Evolutionary conservation across 37 sponge, comb jelly and placozoan genomes (phyloP).

Genomic region (Cliona cf. orientalis): DNA sequence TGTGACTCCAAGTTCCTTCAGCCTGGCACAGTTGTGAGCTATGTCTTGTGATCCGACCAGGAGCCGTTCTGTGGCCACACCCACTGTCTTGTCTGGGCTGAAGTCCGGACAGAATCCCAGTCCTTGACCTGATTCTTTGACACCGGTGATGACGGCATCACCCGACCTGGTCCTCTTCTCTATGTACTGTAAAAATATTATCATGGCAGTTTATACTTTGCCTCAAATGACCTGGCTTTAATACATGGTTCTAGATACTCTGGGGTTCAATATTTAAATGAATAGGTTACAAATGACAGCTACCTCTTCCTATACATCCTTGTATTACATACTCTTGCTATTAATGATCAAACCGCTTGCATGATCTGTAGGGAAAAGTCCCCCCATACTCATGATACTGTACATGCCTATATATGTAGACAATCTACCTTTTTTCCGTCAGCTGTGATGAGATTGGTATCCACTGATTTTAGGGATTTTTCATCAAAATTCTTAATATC

Average conservation of each 20-base stretch:
- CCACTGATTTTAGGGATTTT: no score
- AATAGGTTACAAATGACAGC: background rate
- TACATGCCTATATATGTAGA: no score
- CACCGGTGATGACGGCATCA: conserved; percentile 10
- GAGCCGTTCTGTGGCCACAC: conserved; percentile 62
- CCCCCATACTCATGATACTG: no score
- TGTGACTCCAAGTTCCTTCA: conserved; percentile 61
- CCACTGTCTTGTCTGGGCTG: conserved; percentile 58
- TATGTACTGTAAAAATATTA: no score
- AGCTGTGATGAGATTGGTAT: no score
- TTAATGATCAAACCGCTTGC: background rate
- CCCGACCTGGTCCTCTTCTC: conserved; percentile 34
- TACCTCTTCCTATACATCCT: conserved; percentile 5
- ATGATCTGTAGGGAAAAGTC: no score
- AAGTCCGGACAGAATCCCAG: conserved; percentile 79
- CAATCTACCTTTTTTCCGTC: no score
- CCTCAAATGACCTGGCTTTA: background rate
- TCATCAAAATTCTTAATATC: no score
- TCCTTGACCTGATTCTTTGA: background rate
- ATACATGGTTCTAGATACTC: background rate
- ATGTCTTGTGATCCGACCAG: conserved; percentile 74
- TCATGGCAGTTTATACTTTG: no score
- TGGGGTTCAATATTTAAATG: background rate
- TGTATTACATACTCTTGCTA: background rate
- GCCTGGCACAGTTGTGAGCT: conserved; percentile 50